Evolutionary conservation across 35 echinoderm and acorn worm species (phyloP), one percentile per base, ranked within the genome.

Genomic region (Apostichopus japonicus): DNA sequence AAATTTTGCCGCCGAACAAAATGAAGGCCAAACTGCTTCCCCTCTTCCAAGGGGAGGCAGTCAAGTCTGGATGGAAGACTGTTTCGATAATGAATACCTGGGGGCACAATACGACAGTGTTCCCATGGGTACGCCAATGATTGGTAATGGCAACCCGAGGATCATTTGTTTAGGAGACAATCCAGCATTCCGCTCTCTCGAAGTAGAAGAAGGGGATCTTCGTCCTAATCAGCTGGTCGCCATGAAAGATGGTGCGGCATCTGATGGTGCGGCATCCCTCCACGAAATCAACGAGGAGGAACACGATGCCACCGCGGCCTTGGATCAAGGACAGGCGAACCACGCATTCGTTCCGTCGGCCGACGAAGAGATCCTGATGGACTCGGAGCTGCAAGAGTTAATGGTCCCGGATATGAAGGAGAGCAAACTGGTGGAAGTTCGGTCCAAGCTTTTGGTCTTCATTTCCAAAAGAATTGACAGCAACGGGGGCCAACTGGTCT

Each of bases 391-490:
- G 2, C 51, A 79, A 51, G 90, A 91, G 76, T 24, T 91, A 58
- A 56, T 79, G 55, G 44, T 77, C 6, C 65, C 79, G 33, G 72
- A 97, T 53, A 97, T 95, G 93, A 77, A 65, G 15, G 79, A 90
- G 23, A 96, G 97, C 77, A 84, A 92, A 21, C 91, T 87, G 1
- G 61, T 91, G 54, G 84, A 86, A 62, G 92, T 99, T 0, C 79
- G 87, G 0, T 76, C 79, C 8, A 99, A 99, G 78, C 78, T 93
- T 1, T 57, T 99, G 0, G 97, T 99, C 51, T 99, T 94, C 80
- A 96, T 96, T 14, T 96, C 95, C 4, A 72, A 93, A 17, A 90
- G 78, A 65, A 92, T 99, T 9, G 95, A 91, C 33, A 86, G 92
- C 44, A 51, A 61, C 10, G 97, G 97, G 24, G 97, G 87, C 9